These are phyloP conservation scores for Oxyruncus cristatus DNA, from an alignment of 2,113 vertebrate species.

Conservation along the genomic window DNA sequence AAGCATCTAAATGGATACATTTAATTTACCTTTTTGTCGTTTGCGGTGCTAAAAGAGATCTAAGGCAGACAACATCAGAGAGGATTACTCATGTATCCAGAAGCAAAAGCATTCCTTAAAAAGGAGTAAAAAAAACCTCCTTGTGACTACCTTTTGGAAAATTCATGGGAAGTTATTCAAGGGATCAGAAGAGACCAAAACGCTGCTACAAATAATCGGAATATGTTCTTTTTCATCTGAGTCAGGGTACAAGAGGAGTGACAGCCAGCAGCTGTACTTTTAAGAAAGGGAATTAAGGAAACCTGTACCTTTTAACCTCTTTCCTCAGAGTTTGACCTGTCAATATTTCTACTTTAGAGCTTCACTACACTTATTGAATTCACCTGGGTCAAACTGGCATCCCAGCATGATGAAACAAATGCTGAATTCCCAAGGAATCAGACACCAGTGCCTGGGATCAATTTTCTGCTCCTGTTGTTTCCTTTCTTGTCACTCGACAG, in stretches of 20 bases:
- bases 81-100: background rate
- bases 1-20: background rate
- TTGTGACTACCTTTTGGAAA: slow-evolving; percentile 6
- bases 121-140: background rate
- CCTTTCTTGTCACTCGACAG: background rate
- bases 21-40: slow-evolving; percentile 3
- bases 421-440: background rate
- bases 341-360: background rate
- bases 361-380: background rate
- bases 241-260: background rate
- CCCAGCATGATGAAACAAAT: background rate
- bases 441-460: background rate
- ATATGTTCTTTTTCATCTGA: background rate
- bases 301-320: background rate
- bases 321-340: background rate
- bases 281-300: background rate
- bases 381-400: background rate
- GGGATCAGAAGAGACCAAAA: background rate
- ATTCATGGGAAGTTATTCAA: background rate
- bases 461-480: background rate
- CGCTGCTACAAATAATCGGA: background rate
- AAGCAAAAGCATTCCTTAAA: slow-evolving; percentile 7
- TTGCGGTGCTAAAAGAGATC: background rate
- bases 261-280: background rate
- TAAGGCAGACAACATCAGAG: slow-evolving; percentile 21